Conservation (phyloP, 2,888 invertebrate species). For the Oeneis ivallda region DNA sequence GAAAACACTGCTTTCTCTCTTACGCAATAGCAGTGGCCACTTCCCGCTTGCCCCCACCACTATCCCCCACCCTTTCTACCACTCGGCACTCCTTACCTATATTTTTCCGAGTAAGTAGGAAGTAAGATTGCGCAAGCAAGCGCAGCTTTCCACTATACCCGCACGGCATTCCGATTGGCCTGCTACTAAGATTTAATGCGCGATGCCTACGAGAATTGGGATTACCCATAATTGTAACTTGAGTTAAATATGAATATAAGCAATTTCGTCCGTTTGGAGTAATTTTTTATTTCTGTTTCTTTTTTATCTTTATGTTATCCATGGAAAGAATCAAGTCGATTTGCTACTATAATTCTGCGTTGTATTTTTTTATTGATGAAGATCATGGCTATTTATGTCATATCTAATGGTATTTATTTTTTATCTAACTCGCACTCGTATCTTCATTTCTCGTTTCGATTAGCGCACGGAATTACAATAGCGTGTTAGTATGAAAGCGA, state of each 20-base stretch:
- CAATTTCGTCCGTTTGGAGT: too few species aligned
- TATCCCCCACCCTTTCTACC: conserved; percentile 33
- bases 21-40: conserved; percentile 70
- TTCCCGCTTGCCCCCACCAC: conserved; percentile 57
- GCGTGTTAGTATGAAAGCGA: background rate
- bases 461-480: background rate
- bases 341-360: too few species aligned
- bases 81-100: conserved; percentile 70
- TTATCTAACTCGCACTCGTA: too few species aligned
- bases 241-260: background rate
- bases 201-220: conserved; percentile 7
- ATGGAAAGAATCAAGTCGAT: too few species aligned
- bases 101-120: conserved; percentile 72
- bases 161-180: conserved; percentile 43
- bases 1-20: conserved; percentile 76
- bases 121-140: conserved; percentile 64
- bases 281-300: too few species aligned
- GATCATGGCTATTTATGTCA: too few species aligned
- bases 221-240: background rate
- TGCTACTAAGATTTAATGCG: conserved; percentile 2
- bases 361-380: too few species aligned
- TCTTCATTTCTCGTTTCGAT: too few species aligned
- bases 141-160: conserved; percentile 58
- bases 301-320: too few species aligned
- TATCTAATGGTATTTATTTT: too few species aligned